phyloP scores from a whole-genome alignment of 2,113 vertebrate species.

The Odocoileus virginianus region DNA sequence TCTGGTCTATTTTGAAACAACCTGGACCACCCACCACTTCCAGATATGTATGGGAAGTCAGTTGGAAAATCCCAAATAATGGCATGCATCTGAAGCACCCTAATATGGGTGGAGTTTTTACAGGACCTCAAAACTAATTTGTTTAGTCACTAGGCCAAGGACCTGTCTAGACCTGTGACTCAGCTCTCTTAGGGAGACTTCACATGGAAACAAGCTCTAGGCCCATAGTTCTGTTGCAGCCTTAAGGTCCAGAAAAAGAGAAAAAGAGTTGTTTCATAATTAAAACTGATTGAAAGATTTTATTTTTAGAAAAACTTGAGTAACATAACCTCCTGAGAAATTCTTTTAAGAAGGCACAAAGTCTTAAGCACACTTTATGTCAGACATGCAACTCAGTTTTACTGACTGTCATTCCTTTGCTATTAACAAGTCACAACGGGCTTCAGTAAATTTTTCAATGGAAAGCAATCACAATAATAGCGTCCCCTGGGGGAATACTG shows the following conservation, averaged over 20 bases:
- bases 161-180: neutral
- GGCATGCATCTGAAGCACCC: neutral
- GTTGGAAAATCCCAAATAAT: constrained; percentile 10
- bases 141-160: neutral
- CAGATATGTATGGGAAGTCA: neutral
- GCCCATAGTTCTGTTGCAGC: neutral
- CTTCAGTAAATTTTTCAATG: neutral
- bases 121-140: neutral
- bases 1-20: neutral
- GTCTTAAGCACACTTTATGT: neutral
- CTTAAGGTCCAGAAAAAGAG: neutral
- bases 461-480: neutral
- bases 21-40: neutral
- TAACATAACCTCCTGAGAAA: neutral
- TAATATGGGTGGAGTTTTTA: neutral
- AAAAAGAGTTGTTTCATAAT: neutral
- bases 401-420: constrained; percentile 1
- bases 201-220: neutral
- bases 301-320: constrained; percentile 9
- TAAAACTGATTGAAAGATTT: constrained; percentile 21
- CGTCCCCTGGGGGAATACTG: neutral
- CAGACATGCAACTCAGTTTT: constrained; percentile 20
- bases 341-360: constrained; percentile 11
- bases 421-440: constrained; percentile 23
- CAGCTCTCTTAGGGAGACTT: neutral